phyloP scores from a whole-genome alignment of 2,797 vertebrate genomes.

The Jordanella pulchra region DNA sequence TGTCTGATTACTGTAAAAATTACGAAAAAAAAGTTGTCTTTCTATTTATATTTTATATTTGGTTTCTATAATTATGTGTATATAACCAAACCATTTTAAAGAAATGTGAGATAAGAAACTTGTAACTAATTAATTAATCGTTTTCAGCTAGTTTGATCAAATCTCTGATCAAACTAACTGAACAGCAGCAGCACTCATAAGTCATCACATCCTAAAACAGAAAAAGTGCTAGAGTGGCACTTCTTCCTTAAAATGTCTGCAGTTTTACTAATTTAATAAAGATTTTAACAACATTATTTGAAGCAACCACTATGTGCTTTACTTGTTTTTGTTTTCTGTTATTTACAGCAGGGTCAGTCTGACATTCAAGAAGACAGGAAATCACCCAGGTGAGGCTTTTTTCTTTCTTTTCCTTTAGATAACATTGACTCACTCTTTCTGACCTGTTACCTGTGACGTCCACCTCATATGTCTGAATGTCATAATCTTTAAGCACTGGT shows the following conservation, averaged over 20 bases:
- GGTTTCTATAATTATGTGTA: not conserved
- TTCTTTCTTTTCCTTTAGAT: not conserved
- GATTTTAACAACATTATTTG: not conserved
- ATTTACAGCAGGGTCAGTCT: conserved; percentile 8
- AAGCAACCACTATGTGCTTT: not conserved
- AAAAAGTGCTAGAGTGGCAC: too few relatives aligned
- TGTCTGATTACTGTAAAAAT: not conserved
- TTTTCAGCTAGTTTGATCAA: not conserved
- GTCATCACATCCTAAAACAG: not conserved
- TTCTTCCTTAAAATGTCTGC: not conserved
- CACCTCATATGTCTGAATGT: conserved; percentile 20
- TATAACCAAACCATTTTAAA: too few relatives aligned
- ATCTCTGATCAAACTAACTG: not conserved
- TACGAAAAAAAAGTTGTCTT: not conserved
- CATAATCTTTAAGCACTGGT: conserved; percentile 16
- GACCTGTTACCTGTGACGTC: conserved; percentile 18
- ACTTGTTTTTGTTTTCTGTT: not conserved
- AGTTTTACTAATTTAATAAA: not conserved
- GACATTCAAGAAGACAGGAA: conserved; percentile 2
- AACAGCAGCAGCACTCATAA: not conserved
- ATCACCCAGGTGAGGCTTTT: conserved; percentile 15
- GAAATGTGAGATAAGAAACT: not conserved
- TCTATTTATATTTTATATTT: too few relatives aligned
- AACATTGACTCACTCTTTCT: conserved; percentile 37
- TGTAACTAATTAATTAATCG: not conserved